Percentiles rank a stretch among this genome's conserved stretches.
These are phyloP conservation scores for Motacilla tschutschensis DNA, from an alignment of 2,113 vertebrate genomes.

Conservation along the genomic window DNA sequence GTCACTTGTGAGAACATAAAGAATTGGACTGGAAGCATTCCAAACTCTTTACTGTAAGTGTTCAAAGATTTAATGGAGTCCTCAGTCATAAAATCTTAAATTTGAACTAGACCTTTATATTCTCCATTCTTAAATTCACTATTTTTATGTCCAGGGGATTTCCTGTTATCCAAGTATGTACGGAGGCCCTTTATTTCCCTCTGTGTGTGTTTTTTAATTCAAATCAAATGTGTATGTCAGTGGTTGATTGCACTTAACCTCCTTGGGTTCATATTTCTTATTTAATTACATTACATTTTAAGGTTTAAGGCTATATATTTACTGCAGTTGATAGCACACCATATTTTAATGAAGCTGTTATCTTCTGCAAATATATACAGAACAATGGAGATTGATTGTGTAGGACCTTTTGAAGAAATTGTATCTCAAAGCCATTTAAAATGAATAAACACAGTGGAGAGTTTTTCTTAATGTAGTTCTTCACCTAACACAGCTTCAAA, in stretches of 20 bases:
- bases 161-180: conserved; percentile 59
- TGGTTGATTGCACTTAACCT: conserved; percentile 44
- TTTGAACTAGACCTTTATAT: conserved; percentile 61
- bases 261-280: conserved; percentile 51
- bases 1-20: conserved; percentile 58
- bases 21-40: conserved; percentile 66
- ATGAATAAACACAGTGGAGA: conserved; percentile 10
- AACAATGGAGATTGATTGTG: conserved; percentile 25
- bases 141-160: conserved; percentile 65
- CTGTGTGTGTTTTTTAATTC: conserved; percentile 44
- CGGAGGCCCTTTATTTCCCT: conserved; percentile 51
- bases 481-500: not conserved
- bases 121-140: conserved; percentile 56
- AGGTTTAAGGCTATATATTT: conserved; percentile 22
- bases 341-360: conserved; percentile 44
- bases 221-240: conserved; percentile 44
- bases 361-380: conserved; percentile 36
- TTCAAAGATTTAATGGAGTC: conserved; percentile 73
- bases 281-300: conserved; percentile 54
- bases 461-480: not conserved
- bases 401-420: not conserved
- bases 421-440: conserved; percentile 8
- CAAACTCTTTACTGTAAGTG: conserved; percentile 68
- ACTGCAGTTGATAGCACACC: conserved; percentile 16
- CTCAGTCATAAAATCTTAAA: conserved; percentile 68